These are phyloP conservation scores for Notarius quadriscutis DNA, from an alignment of 2,113 vertebrate genomes.

Conservation along the genomic window DNA sequence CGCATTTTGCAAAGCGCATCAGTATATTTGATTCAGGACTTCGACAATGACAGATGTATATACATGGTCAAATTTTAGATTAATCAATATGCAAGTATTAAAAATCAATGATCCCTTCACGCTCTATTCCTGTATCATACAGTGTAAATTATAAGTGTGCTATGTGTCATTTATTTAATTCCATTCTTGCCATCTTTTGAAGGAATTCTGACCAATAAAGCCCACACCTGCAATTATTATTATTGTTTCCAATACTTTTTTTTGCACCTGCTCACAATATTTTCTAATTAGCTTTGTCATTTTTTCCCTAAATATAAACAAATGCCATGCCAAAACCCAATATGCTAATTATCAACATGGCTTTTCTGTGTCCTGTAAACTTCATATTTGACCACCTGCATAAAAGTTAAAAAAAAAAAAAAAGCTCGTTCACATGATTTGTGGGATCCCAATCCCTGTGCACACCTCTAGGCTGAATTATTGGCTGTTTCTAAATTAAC, in stretches of 20 bases:
- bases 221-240: neutral
- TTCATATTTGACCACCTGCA: neutral
- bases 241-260: neutral
- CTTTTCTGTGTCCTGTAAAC: neutral
- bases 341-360: neutral
- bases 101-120: neutral
- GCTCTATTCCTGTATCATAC: neutral
- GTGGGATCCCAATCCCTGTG: neutral
- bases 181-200: neutral
- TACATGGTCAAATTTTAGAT: neutral
- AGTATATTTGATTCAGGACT: neutral
- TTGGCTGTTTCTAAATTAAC: neutral
- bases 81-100: neutral
- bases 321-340: neutral
- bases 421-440: neutral
- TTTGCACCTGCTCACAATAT: neutral
- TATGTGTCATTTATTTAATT: neutral
- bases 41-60: neutral
- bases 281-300: neutral
- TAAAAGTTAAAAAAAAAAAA: neutral
- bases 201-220: neutral
- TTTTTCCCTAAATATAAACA: neutral
- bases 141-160: neutral
- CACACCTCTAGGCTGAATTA: neutral
- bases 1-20: slow-evolving; percentile 2